Evolutionary conservation across 2,797 vertebrate species (phyloP).

Genomic region (Morelia viridis): DNA sequence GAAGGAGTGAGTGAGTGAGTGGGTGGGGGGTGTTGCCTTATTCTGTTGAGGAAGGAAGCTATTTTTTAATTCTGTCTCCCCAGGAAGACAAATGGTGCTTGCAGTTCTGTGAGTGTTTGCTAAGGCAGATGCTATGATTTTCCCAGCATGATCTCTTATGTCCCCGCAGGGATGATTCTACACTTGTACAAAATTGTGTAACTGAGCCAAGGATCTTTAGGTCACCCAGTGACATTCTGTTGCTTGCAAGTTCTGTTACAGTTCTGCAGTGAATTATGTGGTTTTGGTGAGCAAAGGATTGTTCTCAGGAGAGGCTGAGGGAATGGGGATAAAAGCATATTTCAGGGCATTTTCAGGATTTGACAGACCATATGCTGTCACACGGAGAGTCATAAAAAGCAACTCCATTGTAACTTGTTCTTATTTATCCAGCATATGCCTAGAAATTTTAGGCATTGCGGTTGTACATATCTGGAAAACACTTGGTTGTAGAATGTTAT

Average conservation of each 20-base stretch:
- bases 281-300: background rate
- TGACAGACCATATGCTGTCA: background rate
- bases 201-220: constrained; percentile 36
- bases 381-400: background rate
- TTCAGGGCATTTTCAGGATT: background rate
- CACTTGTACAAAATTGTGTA: constrained; percentile 28
- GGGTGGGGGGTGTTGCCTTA: background rate
- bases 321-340: background rate
- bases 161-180: constrained; percentile 26
- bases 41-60: constrained; percentile 6
- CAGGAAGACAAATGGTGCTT: constrained; percentile 34
- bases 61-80: constrained; percentile 6
- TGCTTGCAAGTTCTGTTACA: background rate
- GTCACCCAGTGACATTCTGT: constrained; percentile 26
- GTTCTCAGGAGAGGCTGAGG: background rate
- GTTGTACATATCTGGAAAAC: background rate
- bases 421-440: background rate
- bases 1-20: background rate
- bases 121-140: constrained; percentile 36
- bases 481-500: background rate
- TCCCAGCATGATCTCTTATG: constrained; percentile 2
- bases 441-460: background rate
- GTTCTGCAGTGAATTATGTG: constrained; percentile 16
- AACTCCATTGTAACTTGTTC: background rate
- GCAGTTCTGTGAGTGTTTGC: constrained; percentile 5